Evolutionary conservation across 1,140 invertebrate species (phyloP).

Genomic region (Euborellia annulipes): DNA sequence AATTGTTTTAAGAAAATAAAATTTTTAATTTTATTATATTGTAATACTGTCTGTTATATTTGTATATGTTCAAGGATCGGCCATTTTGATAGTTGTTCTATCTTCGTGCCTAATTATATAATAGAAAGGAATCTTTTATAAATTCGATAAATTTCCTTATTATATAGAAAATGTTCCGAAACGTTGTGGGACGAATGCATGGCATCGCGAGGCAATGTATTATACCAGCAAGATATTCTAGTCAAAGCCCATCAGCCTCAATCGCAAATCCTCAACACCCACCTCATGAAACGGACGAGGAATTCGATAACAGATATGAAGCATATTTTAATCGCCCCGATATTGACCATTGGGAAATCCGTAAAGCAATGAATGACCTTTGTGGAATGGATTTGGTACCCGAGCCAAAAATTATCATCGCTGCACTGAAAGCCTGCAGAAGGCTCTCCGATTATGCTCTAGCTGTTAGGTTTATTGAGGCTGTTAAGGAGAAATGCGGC

Average conservation of each 20-base stretch:
- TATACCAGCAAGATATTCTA: background rate
- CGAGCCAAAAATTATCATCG: slow-evolving; percentile 82
- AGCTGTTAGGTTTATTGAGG: slow-evolving; percentile 82
- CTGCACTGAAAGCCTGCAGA: slow-evolving; percentile 83
- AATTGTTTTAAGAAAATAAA: too few relatives aligned
- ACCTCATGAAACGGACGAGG: slow-evolving; percentile 39
- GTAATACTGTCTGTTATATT: too few relatives aligned
- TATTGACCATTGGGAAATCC: slow-evolving; percentile 92
- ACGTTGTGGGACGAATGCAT: slow-evolving; percentile 3
- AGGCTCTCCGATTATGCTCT: slow-evolving; percentile 88
- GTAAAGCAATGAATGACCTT: slow-evolving; percentile 71
- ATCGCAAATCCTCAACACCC: background rate
- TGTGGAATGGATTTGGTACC: slow-evolving; percentile 76
- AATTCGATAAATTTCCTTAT: too few relatives aligned
- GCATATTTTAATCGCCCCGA: slow-evolving; percentile 75
- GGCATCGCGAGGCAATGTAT: too few relatives aligned
- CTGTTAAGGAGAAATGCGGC: slow-evolving; percentile 84
- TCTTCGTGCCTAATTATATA: too few relatives aligned
- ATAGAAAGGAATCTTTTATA: too few relatives aligned
- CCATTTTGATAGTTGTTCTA: too few relatives aligned
- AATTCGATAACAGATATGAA: slow-evolving; percentile 62
- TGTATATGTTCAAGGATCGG: too few relatives aligned
- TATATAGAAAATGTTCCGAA: slow-evolving; percentile 6
- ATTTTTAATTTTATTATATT: too few relatives aligned
- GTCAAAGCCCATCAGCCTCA: background rate